phyloP scores from a whole-genome alignment of 2,888 invertebrate genomes.

The Melikaiella ostensackeni region DNA sequence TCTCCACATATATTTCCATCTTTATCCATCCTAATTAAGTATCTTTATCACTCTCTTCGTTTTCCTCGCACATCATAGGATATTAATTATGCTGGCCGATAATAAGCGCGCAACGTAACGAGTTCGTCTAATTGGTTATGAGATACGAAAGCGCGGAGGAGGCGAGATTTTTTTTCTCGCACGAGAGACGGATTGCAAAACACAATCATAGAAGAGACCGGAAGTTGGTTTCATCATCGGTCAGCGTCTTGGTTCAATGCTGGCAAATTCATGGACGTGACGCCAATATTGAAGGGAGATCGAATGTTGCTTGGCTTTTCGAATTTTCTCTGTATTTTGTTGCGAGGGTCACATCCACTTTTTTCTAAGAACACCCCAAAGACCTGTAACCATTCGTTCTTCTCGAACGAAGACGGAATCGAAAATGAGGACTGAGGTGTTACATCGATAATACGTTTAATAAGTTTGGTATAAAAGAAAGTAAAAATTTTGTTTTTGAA shows the following conservation, averaged over 20 bases:
- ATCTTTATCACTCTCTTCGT: conserved; percentile 47
- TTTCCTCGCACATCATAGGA: conserved; percentile 56
- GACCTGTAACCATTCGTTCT: neutral
- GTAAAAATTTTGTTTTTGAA: too few relatives aligned
- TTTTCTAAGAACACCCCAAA: conserved; percentile 32
- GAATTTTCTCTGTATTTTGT: neutral
- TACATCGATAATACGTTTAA: too few relatives aligned
- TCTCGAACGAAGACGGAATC: conserved; percentile 6
- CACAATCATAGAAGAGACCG: conserved; percentile 30
- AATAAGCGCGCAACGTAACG: conserved; percentile 54
- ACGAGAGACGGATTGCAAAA: conserved; percentile 25
- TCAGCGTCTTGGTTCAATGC: conserved; percentile 15
- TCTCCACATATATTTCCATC: conserved; percentile 44
- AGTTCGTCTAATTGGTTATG: conserved; percentile 55
- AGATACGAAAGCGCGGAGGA: conserved; percentile 44
- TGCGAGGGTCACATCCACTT: conserved; percentile 12
- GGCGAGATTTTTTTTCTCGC: neutral
- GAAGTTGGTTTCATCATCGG: conserved; percentile 26
- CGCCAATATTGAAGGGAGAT: neutral
- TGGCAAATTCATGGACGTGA: neutral
- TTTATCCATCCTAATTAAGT: conserved; percentile 45
- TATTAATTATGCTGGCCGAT: conserved; percentile 70
- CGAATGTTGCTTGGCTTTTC: conserved; percentile 6
- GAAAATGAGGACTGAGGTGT: conserved; percentile 1
- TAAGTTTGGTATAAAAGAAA: too few relatives aligned